Base-by-base conservation (phyloP, 2,113 vertebrate species). In the Pseudois nayaur region DNA sequence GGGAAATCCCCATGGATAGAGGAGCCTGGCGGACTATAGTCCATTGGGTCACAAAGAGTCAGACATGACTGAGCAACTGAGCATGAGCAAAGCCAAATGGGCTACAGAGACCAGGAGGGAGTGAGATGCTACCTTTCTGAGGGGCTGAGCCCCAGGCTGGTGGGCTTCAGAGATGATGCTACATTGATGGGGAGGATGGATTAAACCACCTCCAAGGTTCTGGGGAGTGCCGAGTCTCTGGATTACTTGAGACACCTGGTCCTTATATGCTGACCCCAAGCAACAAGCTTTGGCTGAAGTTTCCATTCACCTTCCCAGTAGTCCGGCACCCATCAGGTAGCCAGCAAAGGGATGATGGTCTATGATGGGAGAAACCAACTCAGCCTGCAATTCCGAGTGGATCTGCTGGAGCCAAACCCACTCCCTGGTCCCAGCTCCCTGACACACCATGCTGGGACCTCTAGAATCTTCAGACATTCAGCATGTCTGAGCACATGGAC, bases 151-250 rank as follows among this genome's bases (percentile, higher is more conserved):
- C 33, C 16, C 48, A 14, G 13, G 14, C 54, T 36, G 31, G 55
- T 2, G 7, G 54, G 64, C 55, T 45, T 14, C n/a, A 19, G n/a
- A 3, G 2, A 5, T 23, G 31, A 19, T 3, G 4, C 40, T 15
- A 45, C 43, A 45, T 45, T 27, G 3, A 3, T 0, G n/a, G 33
- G 60, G n/a, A 82, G 36, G 52, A 11, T 23, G 60, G 76, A 25
- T 14, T 23, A 21, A 60, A 36, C 48, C 43, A 12, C 57, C 43
- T 12, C 14, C 48, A n/a, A 40, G 91, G 52, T 6, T 8, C 52
- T 17, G 17, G 8, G 29, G 13, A 27, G 48, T 6, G 4, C 23
- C 0, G 2, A 50, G 59, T 48, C 48, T 55, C 36, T 9, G 67
- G 11, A 36, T 11, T 60, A 48, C 76, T 25, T n/a, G 25, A 40